Base-by-base conservation (phyloP, 2,113 vertebrate genomes). In the Eudyptes chrysolophus region DNA sequence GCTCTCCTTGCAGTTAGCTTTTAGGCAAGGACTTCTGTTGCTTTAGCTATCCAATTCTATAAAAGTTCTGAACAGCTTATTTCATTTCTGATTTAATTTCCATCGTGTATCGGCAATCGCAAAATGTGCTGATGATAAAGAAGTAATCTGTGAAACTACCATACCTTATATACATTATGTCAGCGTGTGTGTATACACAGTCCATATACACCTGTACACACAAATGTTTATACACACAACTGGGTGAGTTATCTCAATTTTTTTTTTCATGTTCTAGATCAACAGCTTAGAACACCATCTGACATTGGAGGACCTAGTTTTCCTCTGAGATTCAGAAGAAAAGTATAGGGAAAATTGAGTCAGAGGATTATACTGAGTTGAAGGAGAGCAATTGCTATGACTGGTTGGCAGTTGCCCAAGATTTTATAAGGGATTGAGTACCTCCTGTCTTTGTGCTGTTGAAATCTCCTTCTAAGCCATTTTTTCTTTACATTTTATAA, bases 91-190 rank as follows among this genome's bases (percentile, higher is more conserved):
- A 61, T 74, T 86, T 76, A 34, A 61, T 88, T 80, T 58, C 26
- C 1, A 0, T 40, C 2, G 0, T 57, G 4, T 72, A 34, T 30
- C n/a, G 16, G 6, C 13, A 84, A 42, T 38, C 2, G 3, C 22
- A 54, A 70, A 78, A 51, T 66, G 20, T 74, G 15, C n/a, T 74
- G 16, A 3, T 51, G 57, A 21, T 48, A 75, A 71, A 75, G 34
- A 74, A 64, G 8, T 29, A n/a, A 65, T 32, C 24, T 58, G 11
- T 87, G 49, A 62, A 78, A 40, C 16, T 64, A 21, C 11, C 19
- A 78, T 60, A n/a, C 32, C 8, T 49, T 64, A 60, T 30, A 14
- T 17, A 44, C 5, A 3, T 66, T 34, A 36, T 10, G 20, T 32
- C 25, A 78, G 7, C 0, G 0, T 46, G 10, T 72, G 40, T n/a